phyloP scores from a whole-genome alignment of 2,113 vertebrate genomes.

The Chinchilla lanigera region DNA sequence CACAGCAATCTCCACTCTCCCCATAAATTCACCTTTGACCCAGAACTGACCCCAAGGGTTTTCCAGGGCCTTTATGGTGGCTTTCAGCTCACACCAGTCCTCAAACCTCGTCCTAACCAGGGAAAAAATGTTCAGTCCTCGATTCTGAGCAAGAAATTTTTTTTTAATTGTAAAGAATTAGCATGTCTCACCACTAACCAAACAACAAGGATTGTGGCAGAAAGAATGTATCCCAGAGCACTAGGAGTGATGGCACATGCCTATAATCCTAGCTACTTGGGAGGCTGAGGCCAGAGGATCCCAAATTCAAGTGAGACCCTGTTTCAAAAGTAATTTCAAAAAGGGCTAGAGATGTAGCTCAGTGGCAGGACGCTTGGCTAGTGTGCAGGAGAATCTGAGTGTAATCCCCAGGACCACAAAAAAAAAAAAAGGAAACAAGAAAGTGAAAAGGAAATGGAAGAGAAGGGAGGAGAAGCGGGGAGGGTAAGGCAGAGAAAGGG shows the following conservation, averaged over 20 bases:
- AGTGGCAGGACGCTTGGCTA: not conserved
- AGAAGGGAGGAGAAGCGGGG: not conserved
- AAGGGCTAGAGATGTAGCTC: not conserved
- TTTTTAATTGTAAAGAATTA: not conserved
- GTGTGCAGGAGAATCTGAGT: not conserved
- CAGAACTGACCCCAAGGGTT: not conserved
- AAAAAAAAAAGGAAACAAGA: not conserved
- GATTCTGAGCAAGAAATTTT: not conserved
- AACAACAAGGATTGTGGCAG: not conserved
- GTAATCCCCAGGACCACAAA: not conserved
- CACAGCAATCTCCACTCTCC: not conserved
- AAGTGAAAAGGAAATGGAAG: not conserved
- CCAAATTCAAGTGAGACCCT: not conserved
- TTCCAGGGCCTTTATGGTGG: not conserved
- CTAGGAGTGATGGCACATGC: not conserved
- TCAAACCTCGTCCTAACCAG: not conserved
- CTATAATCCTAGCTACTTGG: not conserved
- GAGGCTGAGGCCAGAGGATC: not conserved
- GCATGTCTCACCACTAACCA: not conserved
- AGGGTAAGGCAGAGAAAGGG: fast-evolving
- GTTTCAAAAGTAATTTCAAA: not conserved
- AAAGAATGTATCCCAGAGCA: not conserved
- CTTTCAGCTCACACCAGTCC: not conserved
- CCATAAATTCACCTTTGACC: not conserved
- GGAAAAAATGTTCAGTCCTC: not conserved